Base-by-base conservation (phyloP, 1,140 invertebrate species). In the Sarcophaga peregrina region DNA sequence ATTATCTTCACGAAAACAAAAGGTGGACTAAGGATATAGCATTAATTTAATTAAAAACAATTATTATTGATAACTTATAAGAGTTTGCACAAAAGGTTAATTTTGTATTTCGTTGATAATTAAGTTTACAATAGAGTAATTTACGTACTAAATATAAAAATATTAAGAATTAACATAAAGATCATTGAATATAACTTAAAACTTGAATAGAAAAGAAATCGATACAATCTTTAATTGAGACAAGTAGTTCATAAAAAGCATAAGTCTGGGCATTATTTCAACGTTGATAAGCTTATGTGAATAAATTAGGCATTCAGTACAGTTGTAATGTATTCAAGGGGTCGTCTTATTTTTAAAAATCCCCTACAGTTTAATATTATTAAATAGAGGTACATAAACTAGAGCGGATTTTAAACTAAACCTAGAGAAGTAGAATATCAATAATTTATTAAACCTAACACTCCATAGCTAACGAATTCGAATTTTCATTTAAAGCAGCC, bases 401-500 rank as follows among this genome's bases (percentile, higher is more conserved):
- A 25, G 20, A 58, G 15, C 6, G 54, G n/a, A n/a, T 58, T 68
- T 68, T 20, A n/a, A 25, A n/a, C 62, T 68, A 68, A 68, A 68
- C 62, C 17, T 68, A 68, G 17, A 68, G 17, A 68, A 68, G 25
- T 4, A 37, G 25, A 37, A 37, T 37, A 68, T 17, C n/a, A 68
- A 17, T 68, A 20, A 10, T 2, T 20, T 9, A 68, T 68, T 78
- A 75, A 82, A 72, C 73, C 76, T 84, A 86, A 85, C 89, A 90
- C 82, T 90, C 90, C 90, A 90, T 90, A 76, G 89, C 89, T 72
- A 90, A 83, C 5, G 90, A 90, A 85, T 90, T 90, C 54, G 90
- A 90, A 80, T 90, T 90, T 76, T 90, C 90, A 81, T 90, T 90
- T 10, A 90, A 84, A 68, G 87, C 88, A 75, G 85, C 87, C 45